A percentile compares a stretch with the other conserved stretches of the same genome.
These are phyloP conservation scores for Agapostemon virescens DNA, from an alignment of 2,888 invertebrate genomes.

Conservation along the genomic window DNA sequence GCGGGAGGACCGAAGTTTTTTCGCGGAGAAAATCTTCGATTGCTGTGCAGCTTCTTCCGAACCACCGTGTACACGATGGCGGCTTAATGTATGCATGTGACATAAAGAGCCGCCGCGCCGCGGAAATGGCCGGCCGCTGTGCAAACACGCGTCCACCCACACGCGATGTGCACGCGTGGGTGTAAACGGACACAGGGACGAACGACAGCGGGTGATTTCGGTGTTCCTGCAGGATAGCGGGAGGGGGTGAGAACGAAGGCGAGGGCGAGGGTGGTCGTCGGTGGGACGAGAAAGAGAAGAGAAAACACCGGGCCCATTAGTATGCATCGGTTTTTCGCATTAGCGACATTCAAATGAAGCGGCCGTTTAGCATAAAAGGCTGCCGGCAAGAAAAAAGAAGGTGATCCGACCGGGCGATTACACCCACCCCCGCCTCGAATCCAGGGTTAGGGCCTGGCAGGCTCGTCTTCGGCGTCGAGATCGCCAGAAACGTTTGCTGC, in stretches of 20 bases:
- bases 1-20: slow-evolving; percentile 1
- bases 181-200: slow-evolving; percentile 4
- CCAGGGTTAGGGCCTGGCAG: slow-evolving; percentile 13
- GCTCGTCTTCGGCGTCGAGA: background rate
- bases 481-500: background rate
- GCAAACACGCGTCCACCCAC: slow-evolving; percentile 43
- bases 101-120: slow-evolving; percentile 68
- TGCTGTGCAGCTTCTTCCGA: slow-evolving; percentile 8
- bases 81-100: slow-evolving; percentile 73
- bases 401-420: slow-evolving; percentile 30
- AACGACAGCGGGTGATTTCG: slow-evolving; percentile 37
- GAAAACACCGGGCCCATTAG: slow-evolving; percentile 74
- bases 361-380: slow-evolving; percentile 79
- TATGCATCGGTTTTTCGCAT: slow-evolving; percentile 80
- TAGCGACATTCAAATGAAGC: slow-evolving; percentile 80
- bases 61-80: slow-evolving; percentile 17
- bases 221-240: slow-evolving; percentile 15
- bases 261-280: background rate
- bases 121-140: slow-evolving; percentile 64
- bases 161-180: slow-evolving; percentile 19
- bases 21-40: slow-evolving; percentile 19
- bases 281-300: slow-evolving; percentile 43
- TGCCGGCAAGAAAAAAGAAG: slow-evolving; percentile 56
- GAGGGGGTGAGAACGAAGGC: no score
- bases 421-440: background rate